Conservation (phyloP, 2,797 vertebrate genomes). For the Austrolebias charrua region DNA sequence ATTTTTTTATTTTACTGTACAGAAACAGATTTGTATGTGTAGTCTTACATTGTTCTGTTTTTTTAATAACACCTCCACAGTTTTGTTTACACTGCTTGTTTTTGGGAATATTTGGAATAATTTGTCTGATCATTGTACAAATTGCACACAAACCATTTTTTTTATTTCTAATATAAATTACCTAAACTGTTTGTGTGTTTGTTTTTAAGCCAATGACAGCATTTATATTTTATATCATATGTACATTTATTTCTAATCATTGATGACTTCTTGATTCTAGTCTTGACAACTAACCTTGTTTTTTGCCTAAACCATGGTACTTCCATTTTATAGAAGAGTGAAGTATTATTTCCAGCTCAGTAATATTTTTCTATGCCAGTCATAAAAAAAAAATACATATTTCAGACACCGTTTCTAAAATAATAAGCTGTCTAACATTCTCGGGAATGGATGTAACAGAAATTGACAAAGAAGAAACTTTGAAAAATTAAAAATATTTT, state of each 20-base stretch:
- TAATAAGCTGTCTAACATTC: too few relatives aligned
- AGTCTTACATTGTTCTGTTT: constrained; percentile 4
- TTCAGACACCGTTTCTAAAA: too few relatives aligned
- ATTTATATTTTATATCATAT: not conserved
- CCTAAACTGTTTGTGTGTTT: not conserved
- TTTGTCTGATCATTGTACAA: not conserved
- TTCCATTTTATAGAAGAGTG: too few relatives aligned
- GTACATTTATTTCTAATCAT: not conserved
- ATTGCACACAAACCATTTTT: not conserved
- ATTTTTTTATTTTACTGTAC: constrained; percentile 29
- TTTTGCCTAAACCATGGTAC: not conserved
- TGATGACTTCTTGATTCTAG: not conserved
- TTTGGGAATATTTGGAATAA: not conserved
- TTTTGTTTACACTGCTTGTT: not conserved
- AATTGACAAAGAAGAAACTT: too few relatives aligned
- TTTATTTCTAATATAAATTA: not conserved
- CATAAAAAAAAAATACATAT: too few relatives aligned
- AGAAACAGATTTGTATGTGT: constrained; percentile 15
- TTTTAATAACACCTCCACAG: not conserved
- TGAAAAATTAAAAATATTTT: too few relatives aligned
- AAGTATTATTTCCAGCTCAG: too few relatives aligned
- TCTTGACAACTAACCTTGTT: not conserved
- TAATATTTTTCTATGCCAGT: too few relatives aligned
- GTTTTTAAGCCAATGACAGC: not conserved
- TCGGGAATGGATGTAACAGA: too few relatives aligned